Percentiles rank a stretch among this genome's conserved stretches.
Evolutionary conservation across 2,888 invertebrate species (phyloP).

Genomic region (Dioctria linearis): DNA sequence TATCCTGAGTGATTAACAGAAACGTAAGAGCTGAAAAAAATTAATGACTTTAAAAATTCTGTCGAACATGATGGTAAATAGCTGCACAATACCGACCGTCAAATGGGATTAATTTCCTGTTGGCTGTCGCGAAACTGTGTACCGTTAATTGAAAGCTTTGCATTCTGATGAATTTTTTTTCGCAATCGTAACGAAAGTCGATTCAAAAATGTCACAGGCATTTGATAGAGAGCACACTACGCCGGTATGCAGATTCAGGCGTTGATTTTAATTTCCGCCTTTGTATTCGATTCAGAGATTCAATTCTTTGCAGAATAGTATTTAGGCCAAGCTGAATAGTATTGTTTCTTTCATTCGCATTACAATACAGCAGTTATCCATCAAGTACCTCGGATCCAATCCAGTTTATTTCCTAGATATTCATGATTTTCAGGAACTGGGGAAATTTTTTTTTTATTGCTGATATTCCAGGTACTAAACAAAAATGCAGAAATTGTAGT

Average conservation of each 20-base stretch:
- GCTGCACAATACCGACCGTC: conserved; percentile 35
- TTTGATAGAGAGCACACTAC: conserved; percentile 2
- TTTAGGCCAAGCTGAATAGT: too few species aligned
- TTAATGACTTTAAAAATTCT: conserved; percentile 7
- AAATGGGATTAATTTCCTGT: conserved; percentile 55
- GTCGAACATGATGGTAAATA: not conserved
- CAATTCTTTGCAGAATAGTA: not conserved
- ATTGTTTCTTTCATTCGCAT: too few species aligned
- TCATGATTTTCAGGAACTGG: too few species aligned
- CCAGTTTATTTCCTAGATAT: too few species aligned
- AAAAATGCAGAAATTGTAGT: too few species aligned
- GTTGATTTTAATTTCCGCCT: conserved; percentile 10
- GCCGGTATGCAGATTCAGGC: not conserved
- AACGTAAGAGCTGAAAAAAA: not conserved
- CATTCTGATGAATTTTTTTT: conserved; percentile 40
- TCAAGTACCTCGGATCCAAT: too few species aligned
- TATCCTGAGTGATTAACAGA: not conserved
- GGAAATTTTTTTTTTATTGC: too few species aligned
- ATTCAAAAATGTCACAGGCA: conserved; percentile 11
- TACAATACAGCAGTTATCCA: too few species aligned
- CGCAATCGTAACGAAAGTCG: not conserved
- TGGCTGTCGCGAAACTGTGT: conserved; percentile 32
- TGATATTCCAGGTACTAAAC: too few species aligned
- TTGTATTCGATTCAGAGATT: not conserved
- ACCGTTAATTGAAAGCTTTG: conserved; percentile 54